phyloP scores from a whole-genome alignment of 1,140 invertebrate species.

The Thaumatotibia leucotreta region DNA sequence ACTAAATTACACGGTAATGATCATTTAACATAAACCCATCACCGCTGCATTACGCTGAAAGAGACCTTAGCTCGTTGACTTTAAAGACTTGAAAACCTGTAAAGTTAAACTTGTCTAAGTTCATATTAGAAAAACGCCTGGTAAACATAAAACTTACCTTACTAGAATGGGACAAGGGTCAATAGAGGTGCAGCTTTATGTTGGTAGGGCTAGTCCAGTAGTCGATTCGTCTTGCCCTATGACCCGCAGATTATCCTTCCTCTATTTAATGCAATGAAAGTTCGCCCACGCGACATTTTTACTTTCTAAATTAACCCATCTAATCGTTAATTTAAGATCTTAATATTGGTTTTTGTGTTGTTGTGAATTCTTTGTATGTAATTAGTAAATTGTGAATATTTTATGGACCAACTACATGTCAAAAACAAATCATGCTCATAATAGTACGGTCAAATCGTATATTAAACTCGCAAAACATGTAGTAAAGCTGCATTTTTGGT shows the following conservation, averaged over 20 bases:
- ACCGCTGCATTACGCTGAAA: background rate
- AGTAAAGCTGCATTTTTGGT: too few species aligned
- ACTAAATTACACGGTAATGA: slow-evolving; percentile 17
- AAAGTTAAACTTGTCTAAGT: background rate
- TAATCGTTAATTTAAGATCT: background rate
- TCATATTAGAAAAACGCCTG: background rate
- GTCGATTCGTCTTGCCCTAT: background rate
- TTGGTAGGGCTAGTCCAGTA: background rate
- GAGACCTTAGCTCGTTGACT: background rate
- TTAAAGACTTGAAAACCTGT: background rate
- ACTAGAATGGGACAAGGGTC: background rate
- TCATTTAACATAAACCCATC: slow-evolving; percentile 23
- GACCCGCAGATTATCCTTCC: background rate
- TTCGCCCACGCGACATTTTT: background rate
- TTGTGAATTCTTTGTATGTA: too few species aligned
- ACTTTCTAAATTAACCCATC: background rate
- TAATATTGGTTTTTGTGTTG: background rate
- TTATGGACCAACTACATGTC: too few species aligned
- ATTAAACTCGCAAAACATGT: too few species aligned
- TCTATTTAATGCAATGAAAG: background rate
- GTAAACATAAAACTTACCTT: background rate
- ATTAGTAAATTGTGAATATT: too few species aligned
- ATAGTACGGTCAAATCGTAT: too few species aligned
- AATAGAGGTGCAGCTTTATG: background rate
- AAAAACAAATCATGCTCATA: too few species aligned